These are phyloP conservation scores for Drosophila repletoides DNA, from an alignment of 1,140 invertebrate species.

Conservation along the genomic window DNA sequence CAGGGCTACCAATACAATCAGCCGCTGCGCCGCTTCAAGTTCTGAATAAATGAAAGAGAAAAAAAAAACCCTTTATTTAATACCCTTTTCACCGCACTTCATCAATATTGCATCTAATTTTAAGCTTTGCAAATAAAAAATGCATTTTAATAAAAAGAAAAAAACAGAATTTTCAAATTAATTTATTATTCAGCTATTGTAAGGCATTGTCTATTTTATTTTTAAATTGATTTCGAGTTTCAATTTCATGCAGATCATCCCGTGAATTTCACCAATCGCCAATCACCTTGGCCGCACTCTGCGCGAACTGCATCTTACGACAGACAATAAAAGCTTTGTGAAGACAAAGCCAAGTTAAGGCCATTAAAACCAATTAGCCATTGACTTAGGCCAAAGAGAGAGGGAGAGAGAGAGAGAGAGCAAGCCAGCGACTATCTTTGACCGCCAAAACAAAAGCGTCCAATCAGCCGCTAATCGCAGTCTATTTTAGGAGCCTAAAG, in stretches of 20 bases:
- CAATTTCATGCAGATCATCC: conserved; percentile 19
- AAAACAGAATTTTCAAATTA: not conserved
- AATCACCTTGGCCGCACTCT: conserved; percentile 30
- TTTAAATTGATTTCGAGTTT: not conserved
- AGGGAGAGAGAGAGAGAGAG: no score
- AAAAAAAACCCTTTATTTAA: conserved; percentile 9
- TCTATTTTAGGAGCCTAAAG: conserved; percentile 15
- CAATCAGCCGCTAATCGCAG: conserved; percentile 42
- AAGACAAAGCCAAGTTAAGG: conserved; percentile 37
- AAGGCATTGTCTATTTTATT: not conserved
- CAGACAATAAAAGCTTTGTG: conserved; percentile 9
- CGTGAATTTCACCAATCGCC: conserved; percentile 39
- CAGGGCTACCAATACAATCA: conserved; percentile 55
- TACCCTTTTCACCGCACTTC: not conserved
- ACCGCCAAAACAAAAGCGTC: conserved; percentile 53
- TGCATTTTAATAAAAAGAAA: conserved; percentile 32
- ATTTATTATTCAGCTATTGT: not conserved
- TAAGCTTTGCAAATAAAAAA: conserved; percentile 61
- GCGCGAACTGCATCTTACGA: conserved; percentile 37
- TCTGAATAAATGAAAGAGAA: conserved; percentile 14
- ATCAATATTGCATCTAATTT: conserved; percentile 41
- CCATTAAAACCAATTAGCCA: conserved; percentile 37
- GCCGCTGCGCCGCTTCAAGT: conserved; percentile 56
- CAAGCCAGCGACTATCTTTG: conserved; percentile 11
- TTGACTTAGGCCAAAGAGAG: conserved; percentile 30